phyloP scores from a whole-genome alignment of 2,797 vertebrate species.

The Rhinophrynus dorsalis region DNA sequence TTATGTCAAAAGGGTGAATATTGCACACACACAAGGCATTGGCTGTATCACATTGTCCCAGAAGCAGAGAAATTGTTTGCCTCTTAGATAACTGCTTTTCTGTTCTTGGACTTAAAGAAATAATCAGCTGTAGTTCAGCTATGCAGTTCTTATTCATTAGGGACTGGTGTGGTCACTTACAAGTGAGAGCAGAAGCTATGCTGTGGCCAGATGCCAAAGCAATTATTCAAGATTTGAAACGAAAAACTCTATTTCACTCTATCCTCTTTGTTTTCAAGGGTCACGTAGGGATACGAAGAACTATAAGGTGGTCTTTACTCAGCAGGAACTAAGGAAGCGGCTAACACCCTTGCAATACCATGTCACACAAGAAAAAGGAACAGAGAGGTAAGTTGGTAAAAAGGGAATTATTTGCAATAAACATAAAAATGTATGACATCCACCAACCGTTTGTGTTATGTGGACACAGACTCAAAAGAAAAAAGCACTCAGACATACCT shows the following conservation, averaged over 20 bases:
- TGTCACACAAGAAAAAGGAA: constrained; percentile 95
- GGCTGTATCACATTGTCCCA: constrained; percentile 62
- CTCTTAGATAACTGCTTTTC: too few species aligned
- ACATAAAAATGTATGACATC: constrained; percentile 1
- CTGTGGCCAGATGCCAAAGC: constrained; percentile 64
- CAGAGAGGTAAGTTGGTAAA: constrained; percentile 80
- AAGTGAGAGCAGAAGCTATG: constrained; percentile 64
- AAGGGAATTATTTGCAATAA: constrained; percentile 26
- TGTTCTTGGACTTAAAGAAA: constrained; percentile 56
- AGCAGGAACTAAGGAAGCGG: constrained; percentile 88
- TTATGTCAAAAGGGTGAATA: constrained; percentile 32
- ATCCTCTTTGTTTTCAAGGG: constrained; percentile 73
- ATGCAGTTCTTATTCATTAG: constrained; percentile 59
- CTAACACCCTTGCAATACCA: constrained; percentile 90
- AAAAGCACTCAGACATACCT: too few species aligned
- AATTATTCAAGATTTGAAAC: constrained; percentile 65
- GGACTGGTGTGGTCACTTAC: constrained; percentile 64
- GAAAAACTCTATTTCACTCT: constrained; percentile 63
- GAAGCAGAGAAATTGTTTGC: constrained; percentile 49
- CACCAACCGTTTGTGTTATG: neutral
- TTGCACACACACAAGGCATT: constrained; percentile 60
- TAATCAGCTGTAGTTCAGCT: constrained; percentile 61
- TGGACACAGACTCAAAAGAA: too few species aligned
- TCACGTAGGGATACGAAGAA: constrained; percentile 85
- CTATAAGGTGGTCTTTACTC: constrained; percentile 85